Base-by-base conservation (phyloP, 2,888 invertebrate genomes). In the Drosophila austrosaltans region DNA sequence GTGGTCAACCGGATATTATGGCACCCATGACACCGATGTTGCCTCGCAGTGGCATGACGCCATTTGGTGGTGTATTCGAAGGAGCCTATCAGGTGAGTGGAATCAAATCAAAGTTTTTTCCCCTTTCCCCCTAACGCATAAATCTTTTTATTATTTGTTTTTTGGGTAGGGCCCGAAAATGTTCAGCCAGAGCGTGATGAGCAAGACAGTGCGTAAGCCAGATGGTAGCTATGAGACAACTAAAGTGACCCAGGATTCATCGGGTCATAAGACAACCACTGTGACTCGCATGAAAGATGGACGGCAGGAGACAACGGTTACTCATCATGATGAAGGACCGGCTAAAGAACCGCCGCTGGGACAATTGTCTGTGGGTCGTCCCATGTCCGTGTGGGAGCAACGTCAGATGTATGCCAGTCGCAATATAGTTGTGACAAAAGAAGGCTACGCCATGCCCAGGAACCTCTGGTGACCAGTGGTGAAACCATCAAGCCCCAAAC, bases 141-240 rank as follows among this genome's bases (percentile, higher is more conserved):
- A 10, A 8, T 20, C 22, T 2, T 12, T n/a, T 2, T 6, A 57
- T 12, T 12, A 20, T 12, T 3, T 7, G 0, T 0, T 39, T 16
- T 40, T 22, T 48, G 22, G 48, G 0, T 25, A 92, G 89, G 82
- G 91, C 32, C 90, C 92, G 16, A 92, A 92, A 80, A 90, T 93
- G 78, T 94, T 93, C 81, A 93, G 94, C 28, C 93, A 93, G 83
- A 94, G 93, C 69, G 91, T 94, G 59, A 93, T 92, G 76, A 93
- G 93, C 4, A 93, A 93, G 91, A 94, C 94, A 6, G 82, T 94
- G 53, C 93, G 93, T 56, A 93, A 93, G 80, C 92, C 94, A 8
- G 94, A 95, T 91, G 95, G 95, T 53, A 92, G 93, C 25, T 90
- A 93, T 66, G 94, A 95, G 91, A 93, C 94, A 32, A 93, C 93